Conservation (phyloP, 2,797 vertebrate genomes). For the Hapalemur alaotrensis region DNA sequence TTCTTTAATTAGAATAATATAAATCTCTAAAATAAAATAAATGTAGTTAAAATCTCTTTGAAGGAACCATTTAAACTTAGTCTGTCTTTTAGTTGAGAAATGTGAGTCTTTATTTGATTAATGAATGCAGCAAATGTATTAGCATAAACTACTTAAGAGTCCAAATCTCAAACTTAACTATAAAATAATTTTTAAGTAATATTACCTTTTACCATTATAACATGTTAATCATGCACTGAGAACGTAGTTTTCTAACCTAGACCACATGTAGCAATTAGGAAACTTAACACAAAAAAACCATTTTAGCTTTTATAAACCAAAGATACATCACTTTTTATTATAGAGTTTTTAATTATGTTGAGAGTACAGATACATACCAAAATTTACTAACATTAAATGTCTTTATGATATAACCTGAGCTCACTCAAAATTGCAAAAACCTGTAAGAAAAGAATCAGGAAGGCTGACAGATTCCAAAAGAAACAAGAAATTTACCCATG, state of each 20-base stretch:
- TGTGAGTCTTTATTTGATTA: slow-evolving; percentile 17
- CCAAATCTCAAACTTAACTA: not conserved
- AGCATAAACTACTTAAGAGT: not conserved
- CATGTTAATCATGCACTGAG: not conserved
- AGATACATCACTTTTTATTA: not conserved
- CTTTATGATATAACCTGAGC: not conserved
- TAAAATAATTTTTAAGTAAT: slow-evolving; percentile 45
- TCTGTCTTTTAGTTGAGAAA: not conserved
- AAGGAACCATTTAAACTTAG: slow-evolving; percentile 19
- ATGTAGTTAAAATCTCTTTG: not conserved
- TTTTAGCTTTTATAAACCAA: not conserved
- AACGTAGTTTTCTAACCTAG: not conserved
- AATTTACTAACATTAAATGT: slow-evolving; percentile 6
- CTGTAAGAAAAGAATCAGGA: not conserved
- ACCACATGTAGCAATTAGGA: slow-evolving; percentile 4
- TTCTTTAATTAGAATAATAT: slow-evolving; percentile 17
- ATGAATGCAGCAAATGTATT: not conserved
- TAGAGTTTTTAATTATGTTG: slow-evolving; percentile 5
- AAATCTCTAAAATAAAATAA: slow-evolving; percentile 30
- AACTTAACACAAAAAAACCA: not conserved
- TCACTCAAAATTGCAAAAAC: slow-evolving; percentile 9
- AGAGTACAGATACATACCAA: not conserved
- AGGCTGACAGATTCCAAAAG: slow-evolving; percentile 28
- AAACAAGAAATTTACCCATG: slow-evolving; percentile 1
- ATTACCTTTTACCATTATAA: not conserved